Conservation (phyloP, 2,113 vertebrate species). For the Emydocephalus ijimae region DNA sequence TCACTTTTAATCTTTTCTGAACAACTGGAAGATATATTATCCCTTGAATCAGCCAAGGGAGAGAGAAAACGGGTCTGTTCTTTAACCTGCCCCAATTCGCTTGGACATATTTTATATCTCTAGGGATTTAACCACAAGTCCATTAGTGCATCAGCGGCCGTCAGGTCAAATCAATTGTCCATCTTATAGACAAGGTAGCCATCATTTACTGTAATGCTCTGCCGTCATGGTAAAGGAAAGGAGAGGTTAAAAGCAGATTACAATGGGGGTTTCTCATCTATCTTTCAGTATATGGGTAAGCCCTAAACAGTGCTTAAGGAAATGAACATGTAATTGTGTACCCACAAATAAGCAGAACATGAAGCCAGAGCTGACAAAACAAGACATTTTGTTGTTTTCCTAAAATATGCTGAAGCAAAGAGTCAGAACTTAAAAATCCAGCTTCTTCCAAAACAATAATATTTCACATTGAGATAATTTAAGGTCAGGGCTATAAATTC, state of each 20-base stretch:
- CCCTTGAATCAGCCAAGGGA: constrained; percentile 48
- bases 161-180: constrained; percentile 86
- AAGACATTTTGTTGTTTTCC: constrained; percentile 26
- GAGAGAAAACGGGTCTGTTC: constrained; percentile 53
- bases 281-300: constrained; percentile 69
- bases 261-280: constrained; percentile 68
- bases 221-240: constrained; percentile 82
- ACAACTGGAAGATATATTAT: constrained; percentile 62
- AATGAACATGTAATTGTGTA: constrained; percentile 40
- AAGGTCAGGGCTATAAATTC: background rate
- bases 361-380: constrained; percentile 9
- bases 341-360: constrained; percentile 31
- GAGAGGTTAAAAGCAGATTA: constrained; percentile 84
- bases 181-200: constrained; percentile 76
- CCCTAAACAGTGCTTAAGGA: constrained; percentile 68
- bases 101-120: constrained; percentile 74
- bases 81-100: constrained; percentile 72
- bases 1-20: constrained; percentile 70
- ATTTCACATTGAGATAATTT: constrained; percentile 1
- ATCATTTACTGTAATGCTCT: constrained; percentile 89
- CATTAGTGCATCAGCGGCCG: constrained; percentile 79
- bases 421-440: background rate
- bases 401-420: background rate
- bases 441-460: constrained; percentile 6
- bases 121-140: constrained; percentile 75